phyloP scores from a whole-genome alignment of 92 coral and sea anemone genomes.

The Plumapathes pennacea region DNA sequence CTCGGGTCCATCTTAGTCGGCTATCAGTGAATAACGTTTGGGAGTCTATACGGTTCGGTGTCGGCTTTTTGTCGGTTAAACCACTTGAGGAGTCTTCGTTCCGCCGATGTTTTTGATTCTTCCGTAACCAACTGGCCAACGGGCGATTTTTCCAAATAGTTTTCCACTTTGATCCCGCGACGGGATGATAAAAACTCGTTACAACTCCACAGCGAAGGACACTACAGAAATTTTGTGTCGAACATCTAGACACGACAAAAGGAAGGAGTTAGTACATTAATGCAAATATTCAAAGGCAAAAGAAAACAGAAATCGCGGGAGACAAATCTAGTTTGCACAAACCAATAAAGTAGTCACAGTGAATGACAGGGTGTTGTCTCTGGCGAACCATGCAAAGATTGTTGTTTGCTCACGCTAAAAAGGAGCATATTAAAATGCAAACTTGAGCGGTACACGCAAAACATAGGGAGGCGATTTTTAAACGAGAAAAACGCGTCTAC shows the following conservation, averaged over 20 bases:
- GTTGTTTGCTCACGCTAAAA: slow-evolving; percentile 34
- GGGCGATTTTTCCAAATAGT: slow-evolving; percentile 1
- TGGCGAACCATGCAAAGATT: slow-evolving; percentile 22
- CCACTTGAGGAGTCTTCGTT: slow-evolving; percentile 32
- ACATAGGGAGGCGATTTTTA: slow-evolving; percentile 6
- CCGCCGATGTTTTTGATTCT: slow-evolving; percentile 50
- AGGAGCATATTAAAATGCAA: slow-evolving; percentile 18
- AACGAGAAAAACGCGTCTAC: background rate
- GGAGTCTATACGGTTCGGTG: background rate
- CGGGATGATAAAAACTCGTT: no score
- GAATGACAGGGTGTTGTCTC: slow-evolving; percentile 67
- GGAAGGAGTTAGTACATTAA: slow-evolving; percentile 31
- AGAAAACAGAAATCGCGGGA: slow-evolving; percentile 57
- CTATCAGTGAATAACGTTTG: no score
- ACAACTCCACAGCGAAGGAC: background rate
- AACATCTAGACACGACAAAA: slow-evolving; percentile 11
- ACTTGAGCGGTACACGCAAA: no score
- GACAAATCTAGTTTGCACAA: slow-evolving; percentile 67
- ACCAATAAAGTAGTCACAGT: slow-evolving; percentile 72
- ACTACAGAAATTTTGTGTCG: slow-evolving; percentile 33
- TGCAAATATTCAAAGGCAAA: slow-evolving; percentile 69
- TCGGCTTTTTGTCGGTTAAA: slow-evolving; percentile 30
- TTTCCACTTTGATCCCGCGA: background rate
- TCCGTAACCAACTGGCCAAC: slow-evolving; percentile 32
- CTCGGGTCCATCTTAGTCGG: slow-evolving; percentile 50